Evolutionary conservation across 2,797 vertebrate species (phyloP).

Genomic region (Picus viridis): DNA sequence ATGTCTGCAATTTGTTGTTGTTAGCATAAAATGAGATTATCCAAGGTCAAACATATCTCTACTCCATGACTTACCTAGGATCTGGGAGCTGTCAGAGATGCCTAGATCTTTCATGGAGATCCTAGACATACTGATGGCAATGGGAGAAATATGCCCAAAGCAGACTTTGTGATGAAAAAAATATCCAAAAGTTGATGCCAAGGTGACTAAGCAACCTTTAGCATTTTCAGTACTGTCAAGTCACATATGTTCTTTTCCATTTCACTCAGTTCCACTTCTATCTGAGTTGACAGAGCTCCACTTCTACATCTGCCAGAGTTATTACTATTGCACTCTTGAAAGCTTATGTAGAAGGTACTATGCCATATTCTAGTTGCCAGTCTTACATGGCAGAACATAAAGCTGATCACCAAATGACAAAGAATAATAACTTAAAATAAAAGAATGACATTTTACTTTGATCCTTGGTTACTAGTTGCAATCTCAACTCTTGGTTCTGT

Average conservation of each 20-base stretch:
- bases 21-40: background rate
- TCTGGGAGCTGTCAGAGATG: background rate
- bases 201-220: background rate
- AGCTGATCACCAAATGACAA: background rate
- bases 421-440: background rate
- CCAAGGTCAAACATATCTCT: background rate
- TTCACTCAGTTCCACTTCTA: conserved; percentile 14
- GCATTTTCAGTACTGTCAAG: conserved; percentile 32
- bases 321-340: background rate
- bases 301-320: background rate
- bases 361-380: background rate
- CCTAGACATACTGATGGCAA: background rate
- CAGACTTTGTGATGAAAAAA: background rate
- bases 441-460: background rate
- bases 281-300: conserved; percentile 30
- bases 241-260: background rate
- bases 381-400: conserved; percentile 9
- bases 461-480: background rate
- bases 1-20: background rate
- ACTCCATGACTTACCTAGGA: fast-evolving
- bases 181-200: background rate
- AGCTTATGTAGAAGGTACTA: background rate
- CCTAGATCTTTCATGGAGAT: background rate
- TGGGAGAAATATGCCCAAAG: background rate
- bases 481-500: background rate